These are phyloP conservation scores for Halisarca cf. caerulea DNA, from an alignment of 37 sponge, comb jelly and placozoan genomes.

Conservation along the genomic window DNA sequence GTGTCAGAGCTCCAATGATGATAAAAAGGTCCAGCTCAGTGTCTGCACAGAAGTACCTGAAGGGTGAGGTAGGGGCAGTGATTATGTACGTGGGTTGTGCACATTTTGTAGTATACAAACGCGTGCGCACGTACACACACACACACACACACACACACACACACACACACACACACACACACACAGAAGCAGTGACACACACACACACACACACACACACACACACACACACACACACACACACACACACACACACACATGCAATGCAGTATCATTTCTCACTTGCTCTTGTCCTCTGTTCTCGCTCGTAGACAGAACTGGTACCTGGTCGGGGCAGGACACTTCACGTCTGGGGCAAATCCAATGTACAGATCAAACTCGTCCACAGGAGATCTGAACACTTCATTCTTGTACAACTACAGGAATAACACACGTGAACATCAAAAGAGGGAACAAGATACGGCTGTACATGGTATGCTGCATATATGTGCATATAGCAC, in stretches of 20 bases:
- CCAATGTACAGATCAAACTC: conserved; percentile 76
- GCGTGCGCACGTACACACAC: too few relatives aligned
- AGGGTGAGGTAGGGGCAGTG: too few relatives aligned
- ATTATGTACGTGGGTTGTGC: too few relatives aligned
- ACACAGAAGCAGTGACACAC: too few relatives aligned
- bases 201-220: neutral
- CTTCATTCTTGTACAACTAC: too few relatives aligned
- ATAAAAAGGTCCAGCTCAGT: conserved; percentile 65
- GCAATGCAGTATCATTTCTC: neutral
- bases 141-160: too few relatives aligned
- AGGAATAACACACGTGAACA: neutral
- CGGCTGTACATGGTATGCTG: too few relatives aligned
- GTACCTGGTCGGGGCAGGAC: conserved; percentile 70
- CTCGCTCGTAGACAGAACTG: conserved; percentile 62
- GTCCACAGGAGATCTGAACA: conserved; percentile 23
- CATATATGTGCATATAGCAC: too few relatives aligned
- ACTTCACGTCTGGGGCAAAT: conserved; percentile 63
- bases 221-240: neutral
- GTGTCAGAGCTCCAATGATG: conserved; percentile 59
- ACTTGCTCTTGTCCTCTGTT: conserved; percentile 51
- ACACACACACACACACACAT: too few relatives aligned
- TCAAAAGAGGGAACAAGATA: too few relatives aligned
- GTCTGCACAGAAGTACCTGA: conserved; percentile 82
- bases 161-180: conserved; percentile 23
- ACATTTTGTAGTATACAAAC: too few relatives aligned